Conservation (phyloP, 1,140 invertebrate genomes). For the Hermatobates lingyangjiaoensis region DNA sequence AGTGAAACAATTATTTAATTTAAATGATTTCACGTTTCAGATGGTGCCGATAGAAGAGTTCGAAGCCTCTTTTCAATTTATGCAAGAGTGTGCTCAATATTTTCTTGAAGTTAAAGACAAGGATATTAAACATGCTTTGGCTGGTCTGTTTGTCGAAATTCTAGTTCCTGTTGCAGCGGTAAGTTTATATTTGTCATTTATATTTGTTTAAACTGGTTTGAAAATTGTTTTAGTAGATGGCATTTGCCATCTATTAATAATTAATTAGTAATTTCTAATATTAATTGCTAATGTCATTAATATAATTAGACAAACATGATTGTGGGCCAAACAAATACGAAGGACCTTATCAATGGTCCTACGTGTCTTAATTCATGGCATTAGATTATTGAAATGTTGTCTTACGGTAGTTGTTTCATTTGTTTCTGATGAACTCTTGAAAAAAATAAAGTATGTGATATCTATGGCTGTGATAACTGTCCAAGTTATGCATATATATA, state of each 20-base stretch:
- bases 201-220: background rate
- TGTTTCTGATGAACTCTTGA: no score
- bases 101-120: slow-evolving; percentile 97
- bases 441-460: no score
- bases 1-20: no score
- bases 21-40: slow-evolving; percentile 29
- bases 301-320: no score
- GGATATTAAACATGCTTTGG: slow-evolving; percentile 94
- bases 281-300: no score
- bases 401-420: no score
- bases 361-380: no score
- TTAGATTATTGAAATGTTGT: no score
- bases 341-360: no score
- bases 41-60: slow-evolving; percentile 99
- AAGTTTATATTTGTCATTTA: slow-evolving; percentile 8
- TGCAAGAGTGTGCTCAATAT: slow-evolving; percentile 96
- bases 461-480: no score
- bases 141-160: slow-evolving; percentile 96
- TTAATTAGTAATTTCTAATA: background rate
- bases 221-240: slow-evolving; percentile 1
- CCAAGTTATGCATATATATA: no score
- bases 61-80: slow-evolving; percentile 94
- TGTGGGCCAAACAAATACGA: no score
- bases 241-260: background rate
- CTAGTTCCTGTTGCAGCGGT: slow-evolving; percentile 86